Conservation (phyloP, 2,797 vertebrate genomes). For the Phaenicophaeus curvirostris region DNA sequence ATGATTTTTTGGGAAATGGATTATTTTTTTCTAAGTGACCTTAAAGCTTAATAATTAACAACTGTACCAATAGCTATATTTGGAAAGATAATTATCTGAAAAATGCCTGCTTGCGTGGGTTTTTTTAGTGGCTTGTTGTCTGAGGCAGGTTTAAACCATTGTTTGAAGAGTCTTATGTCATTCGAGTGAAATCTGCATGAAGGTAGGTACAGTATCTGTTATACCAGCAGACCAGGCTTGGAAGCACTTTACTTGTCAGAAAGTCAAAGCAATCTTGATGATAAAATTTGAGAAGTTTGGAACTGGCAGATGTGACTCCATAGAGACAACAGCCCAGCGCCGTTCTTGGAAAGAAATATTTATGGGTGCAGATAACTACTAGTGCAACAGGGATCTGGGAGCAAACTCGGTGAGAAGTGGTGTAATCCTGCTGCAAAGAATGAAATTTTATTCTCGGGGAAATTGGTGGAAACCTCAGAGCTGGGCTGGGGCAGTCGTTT, state of each 20-base stretch:
- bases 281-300: background rate
- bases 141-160: background rate
- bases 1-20: rapidly evolving
- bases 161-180: background rate
- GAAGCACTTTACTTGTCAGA: background rate
- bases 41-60: background rate
- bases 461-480: background rate
- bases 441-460: background rate
- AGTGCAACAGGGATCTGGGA: background rate
- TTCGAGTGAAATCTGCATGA: background rate
- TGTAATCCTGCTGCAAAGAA: background rate
- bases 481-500: background rate
- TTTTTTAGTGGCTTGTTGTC: background rate
- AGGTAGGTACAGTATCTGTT: background rate
- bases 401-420: background rate
- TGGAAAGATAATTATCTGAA: background rate
- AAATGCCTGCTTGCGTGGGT: background rate
- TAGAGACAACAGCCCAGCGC: background rate
- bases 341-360: background rate
- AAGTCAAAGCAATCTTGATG: background rate
- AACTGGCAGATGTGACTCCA: background rate
- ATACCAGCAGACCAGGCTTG: background rate
- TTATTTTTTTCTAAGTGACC: background rate
- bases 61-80: background rate
- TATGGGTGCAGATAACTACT: background rate